These are phyloP conservation scores for Drosophila neocordata DNA, from an alignment of 1,140 invertebrate species.

Conservation along the genomic window DNA sequence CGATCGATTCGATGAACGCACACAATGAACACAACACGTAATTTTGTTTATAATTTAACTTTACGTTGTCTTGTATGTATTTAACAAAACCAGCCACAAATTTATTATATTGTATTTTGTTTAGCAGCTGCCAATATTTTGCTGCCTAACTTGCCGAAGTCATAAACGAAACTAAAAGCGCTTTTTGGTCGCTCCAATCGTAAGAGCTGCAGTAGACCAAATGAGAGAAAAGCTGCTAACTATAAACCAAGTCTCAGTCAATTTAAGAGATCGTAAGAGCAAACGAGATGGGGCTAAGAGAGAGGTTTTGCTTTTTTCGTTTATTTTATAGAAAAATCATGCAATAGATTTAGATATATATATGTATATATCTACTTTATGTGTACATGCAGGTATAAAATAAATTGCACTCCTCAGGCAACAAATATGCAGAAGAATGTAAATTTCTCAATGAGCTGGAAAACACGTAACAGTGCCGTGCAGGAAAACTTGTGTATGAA, in stretches of 20 bases:
- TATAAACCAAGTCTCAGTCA: slow-evolving; percentile 4
- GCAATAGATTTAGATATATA: slow-evolving; percentile 20
- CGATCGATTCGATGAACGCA: slow-evolving; percentile 10
- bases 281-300: slow-evolving; percentile 9
- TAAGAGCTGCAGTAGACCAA: slow-evolving; percentile 32
- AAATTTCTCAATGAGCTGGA: slow-evolving; percentile 12
- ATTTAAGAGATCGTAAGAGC: slow-evolving; percentile 10
- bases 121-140: slow-evolving; percentile 32
- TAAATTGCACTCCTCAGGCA: slow-evolving; percentile 35
- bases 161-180: slow-evolving; percentile 73
- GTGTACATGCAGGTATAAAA: no score
- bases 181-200: slow-evolving; percentile 34
- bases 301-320: slow-evolving; percentile 28
- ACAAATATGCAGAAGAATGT: slow-evolving; percentile 41
- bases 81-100: slow-evolving; percentile 43
- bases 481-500: not conserved
- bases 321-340: slow-evolving; percentile 34
- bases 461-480: not conserved
- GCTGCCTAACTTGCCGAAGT: slow-evolving; percentile 66
- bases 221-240: slow-evolving; percentile 28
- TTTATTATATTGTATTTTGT: slow-evolving; percentile 24
- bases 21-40: slow-evolving; percentile 61
- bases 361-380: not conserved
- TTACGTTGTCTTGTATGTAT: slow-evolving; percentile 40
- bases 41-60: slow-evolving; percentile 60